Percentiles rank a stretch among this genome's conserved stretches.
Conservation (phyloP, 2,888 invertebrate species). For the Masnerella sp. region DNA sequence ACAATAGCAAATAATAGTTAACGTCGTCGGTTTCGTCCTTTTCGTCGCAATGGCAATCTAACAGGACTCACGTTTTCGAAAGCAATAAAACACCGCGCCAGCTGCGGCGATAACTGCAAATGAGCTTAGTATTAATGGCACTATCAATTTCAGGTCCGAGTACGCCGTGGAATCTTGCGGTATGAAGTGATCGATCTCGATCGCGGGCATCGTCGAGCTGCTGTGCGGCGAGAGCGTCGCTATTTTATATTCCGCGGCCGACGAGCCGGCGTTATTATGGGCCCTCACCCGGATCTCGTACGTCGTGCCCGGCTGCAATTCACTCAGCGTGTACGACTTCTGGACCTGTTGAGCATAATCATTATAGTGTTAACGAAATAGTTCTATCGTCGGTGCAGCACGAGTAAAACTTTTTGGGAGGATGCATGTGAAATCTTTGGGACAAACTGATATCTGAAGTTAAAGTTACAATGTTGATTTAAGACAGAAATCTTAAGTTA, state of each 20-base stretch:
- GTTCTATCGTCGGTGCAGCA: too few relatives aligned
- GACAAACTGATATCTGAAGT: too few relatives aligned
- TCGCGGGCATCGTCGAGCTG: constrained; percentile 79
- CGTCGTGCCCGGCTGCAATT: constrained; percentile 83
- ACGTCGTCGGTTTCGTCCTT: too few relatives aligned
- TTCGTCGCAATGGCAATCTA: constrained; percentile 19
- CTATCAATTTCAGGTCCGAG: constrained; percentile 74
- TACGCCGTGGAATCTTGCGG: constrained; percentile 75
- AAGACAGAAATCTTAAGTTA: too few relatives aligned
- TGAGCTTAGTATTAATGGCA: constrained; percentile 74
- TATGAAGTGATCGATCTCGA: constrained; percentile 75
- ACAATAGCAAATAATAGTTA: too few relatives aligned
- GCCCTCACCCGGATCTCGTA: constrained; percentile 81
- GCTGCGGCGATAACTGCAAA: constrained; percentile 75
- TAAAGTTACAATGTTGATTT: too few relatives aligned
- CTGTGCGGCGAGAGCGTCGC: constrained; percentile 89
- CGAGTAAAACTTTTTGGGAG: too few relatives aligned
- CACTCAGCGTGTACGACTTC: constrained; percentile 88
- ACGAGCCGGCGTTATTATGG: constrained; percentile 92
- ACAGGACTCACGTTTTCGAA: constrained; percentile 74
- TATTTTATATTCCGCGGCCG: constrained; percentile 89
- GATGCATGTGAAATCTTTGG: too few relatives aligned
- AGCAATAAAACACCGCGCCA: constrained; percentile 76
- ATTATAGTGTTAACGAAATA: too few relatives aligned
- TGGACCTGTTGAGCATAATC: constrained; percentile 77